Conservation (phyloP, 2,113 vertebrate species). For the Pipra filicauda region DNA sequence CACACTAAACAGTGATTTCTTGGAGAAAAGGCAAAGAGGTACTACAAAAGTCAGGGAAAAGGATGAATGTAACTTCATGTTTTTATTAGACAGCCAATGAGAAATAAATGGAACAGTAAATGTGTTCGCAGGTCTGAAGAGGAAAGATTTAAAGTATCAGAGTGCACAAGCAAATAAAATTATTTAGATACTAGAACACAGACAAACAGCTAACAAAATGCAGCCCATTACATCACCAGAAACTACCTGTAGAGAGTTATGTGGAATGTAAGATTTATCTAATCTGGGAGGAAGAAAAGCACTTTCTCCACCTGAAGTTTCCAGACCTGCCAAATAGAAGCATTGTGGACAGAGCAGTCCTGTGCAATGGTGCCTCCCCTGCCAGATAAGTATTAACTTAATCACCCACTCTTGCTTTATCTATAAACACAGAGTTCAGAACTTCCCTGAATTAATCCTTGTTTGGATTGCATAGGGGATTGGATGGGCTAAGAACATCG, state of each 20-base stretch:
- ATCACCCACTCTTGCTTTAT: background rate
- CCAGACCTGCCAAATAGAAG: background rate
- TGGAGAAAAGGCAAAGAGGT: background rate
- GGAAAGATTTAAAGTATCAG: background rate
- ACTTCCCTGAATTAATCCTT: conserved; percentile 5
- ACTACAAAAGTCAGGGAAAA: background rate
- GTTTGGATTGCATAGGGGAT: background rate
- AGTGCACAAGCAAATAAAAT: background rate
- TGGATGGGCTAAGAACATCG: background rate
- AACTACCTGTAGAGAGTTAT: background rate
- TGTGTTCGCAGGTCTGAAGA: background rate
- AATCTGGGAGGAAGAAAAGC: background rate
- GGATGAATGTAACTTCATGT: background rate
- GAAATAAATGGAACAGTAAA: background rate
- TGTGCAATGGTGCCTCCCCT: background rate
- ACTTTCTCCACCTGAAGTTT: background rate
- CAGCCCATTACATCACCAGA: background rate
- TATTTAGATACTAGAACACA: background rate
- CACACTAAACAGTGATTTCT: background rate
- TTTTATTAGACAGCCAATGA: background rate
- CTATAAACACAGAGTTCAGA: background rate
- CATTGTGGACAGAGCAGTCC: background rate
- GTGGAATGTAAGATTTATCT: background rate
- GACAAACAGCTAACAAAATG: background rate
- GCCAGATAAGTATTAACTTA: background rate